These are phyloP conservation scores for Drosophila eugracilis DNA, from an alignment of 1,140 invertebrate species.

Conservation along the genomic window DNA sequence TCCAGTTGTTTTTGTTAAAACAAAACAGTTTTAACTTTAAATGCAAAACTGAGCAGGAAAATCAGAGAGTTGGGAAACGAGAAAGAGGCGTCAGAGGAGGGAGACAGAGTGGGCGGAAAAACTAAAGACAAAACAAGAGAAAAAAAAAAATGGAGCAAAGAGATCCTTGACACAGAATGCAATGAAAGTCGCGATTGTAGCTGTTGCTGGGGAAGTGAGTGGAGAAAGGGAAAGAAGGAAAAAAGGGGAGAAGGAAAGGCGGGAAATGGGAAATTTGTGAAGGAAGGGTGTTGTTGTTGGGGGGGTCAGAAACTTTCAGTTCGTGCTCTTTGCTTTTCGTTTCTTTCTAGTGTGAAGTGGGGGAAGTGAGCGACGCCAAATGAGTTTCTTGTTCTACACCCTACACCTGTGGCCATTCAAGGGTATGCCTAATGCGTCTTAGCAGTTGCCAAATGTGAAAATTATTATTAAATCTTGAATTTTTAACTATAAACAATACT, in stretches of 20 bases:
- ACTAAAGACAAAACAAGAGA: constrained; percentile 13
- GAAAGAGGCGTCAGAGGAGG: not conserved
- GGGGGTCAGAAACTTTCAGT: constrained; percentile 23
- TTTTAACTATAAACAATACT: no score
- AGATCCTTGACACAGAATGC: constrained; percentile 58
- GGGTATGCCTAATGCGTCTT: not conserved
- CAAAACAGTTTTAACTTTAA: constrained; percentile 59
- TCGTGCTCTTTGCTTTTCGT: constrained; percentile 19
- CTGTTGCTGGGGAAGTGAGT: constrained; percentile 4
- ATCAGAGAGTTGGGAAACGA: not conserved
- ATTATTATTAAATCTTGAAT: not conserved
- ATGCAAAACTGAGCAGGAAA: constrained; percentile 50
- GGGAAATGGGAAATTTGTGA: not conserved
- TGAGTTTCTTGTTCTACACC: constrained; percentile 50
- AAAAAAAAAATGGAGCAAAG: constrained; percentile 33
- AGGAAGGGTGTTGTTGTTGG: not conserved
- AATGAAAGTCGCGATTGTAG: constrained; percentile 37
- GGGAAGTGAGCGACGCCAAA: constrained; percentile 44
- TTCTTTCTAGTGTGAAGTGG: constrained; percentile 57
- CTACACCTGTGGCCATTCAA: not conserved
- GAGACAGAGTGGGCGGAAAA: constrained; percentile 2
- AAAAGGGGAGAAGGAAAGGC: not conserved
- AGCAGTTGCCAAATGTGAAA: not conserved
- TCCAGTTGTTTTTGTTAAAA: constrained; percentile 19
- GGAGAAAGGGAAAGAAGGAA: not conserved